These are phyloP conservation scores for Dendrolimus punctatus DNA, from an alignment of 1,140 invertebrate genomes.

Conservation along the genomic window DNA sequence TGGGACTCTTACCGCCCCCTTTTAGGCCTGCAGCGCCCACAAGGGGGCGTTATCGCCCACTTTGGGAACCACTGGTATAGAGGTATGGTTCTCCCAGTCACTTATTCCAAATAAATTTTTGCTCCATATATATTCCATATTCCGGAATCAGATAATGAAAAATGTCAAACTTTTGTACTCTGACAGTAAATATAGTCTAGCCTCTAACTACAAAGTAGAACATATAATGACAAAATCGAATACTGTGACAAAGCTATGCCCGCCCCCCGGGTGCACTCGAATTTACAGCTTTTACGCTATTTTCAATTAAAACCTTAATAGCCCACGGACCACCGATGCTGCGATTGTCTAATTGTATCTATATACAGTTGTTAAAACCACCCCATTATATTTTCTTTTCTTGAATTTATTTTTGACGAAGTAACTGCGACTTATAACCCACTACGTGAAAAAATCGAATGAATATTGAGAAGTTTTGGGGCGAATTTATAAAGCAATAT, in stretches of 20 bases:
- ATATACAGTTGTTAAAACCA: constrained; percentile 20
- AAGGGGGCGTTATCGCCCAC: too few relatives aligned
- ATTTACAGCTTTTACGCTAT: constrained; percentile 72
- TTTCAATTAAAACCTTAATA: constrained; percentile 73
- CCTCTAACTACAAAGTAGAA: constrained; percentile 1
- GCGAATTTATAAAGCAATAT: constrained; percentile 14
- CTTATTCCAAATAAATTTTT: too few relatives aligned
- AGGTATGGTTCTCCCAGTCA: too few relatives aligned
- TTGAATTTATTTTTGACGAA: too few relatives aligned
- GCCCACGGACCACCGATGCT: constrained; percentile 65
- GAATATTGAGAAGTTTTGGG: constrained; percentile 7
- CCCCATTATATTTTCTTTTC: too few relatives aligned
- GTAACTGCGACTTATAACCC: too few relatives aligned
- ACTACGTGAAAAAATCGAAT: too few relatives aligned
- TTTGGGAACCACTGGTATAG: too few relatives aligned
- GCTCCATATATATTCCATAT: too few relatives aligned
- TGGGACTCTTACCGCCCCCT: too few relatives aligned
- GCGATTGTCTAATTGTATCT: constrained; percentile 62
- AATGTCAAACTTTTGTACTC: constrained; percentile 1
- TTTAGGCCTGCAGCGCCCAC: too few relatives aligned
- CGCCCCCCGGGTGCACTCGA: constrained; percentile 35
- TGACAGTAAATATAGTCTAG: background rate
- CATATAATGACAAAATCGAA: constrained; percentile 12
- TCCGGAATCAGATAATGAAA: background rate
- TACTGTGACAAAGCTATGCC: constrained; percentile 27